A percentile compares a stretch with the other conserved stretches of the same genome.
Conservation (phyloP, 1,140 invertebrate genomes). For the Nasonia longicornis region DNA sequence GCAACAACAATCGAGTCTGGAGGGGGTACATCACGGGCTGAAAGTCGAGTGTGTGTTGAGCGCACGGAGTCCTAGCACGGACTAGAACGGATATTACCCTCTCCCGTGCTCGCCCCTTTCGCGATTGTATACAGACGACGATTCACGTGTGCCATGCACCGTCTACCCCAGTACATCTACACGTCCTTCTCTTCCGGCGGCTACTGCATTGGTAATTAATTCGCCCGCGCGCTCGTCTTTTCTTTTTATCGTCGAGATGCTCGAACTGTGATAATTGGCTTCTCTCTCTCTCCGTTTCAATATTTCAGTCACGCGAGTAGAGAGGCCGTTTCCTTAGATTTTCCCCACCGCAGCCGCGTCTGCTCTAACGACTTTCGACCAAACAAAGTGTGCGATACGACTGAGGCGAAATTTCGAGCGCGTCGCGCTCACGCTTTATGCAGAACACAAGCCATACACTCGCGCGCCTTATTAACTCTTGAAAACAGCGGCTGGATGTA, state of each 20-base stretch:
- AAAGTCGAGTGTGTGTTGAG: constrained; percentile 56
- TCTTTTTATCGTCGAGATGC: background rate
- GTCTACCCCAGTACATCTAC: constrained; percentile 51
- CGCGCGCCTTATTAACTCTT: constrained; percentile 54
- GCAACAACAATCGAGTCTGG: constrained; percentile 14
- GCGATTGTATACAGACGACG: background rate
- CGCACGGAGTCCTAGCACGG: constrained; percentile 60
- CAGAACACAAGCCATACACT: constrained; percentile 52
- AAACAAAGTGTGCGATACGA: background rate
- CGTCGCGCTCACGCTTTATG: background rate
- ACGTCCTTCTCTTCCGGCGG: constrained; percentile 57
- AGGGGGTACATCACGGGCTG: constrained; percentile 60
- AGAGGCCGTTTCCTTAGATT: constrained; percentile 53
- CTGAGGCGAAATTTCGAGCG: too few relatives aligned
- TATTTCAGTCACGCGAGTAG: constrained; percentile 35
- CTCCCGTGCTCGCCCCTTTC: constrained; percentile 53
- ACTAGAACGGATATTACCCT: constrained; percentile 66
- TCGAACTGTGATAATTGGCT: constrained; percentile 19
- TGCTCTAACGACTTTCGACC: background rate
- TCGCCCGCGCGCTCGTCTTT: background rate
- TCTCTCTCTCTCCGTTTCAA: constrained; percentile 9
- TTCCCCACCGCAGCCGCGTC: background rate
- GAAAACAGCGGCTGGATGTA: constrained; percentile 47
- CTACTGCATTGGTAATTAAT: constrained; percentile 56
- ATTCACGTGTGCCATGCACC: background rate